A percentile compares a stretch with the other conserved stretches of the same genome.
Evolutionary conservation across 2,113 vertebrate species (phyloP).

Genomic region (Ahaetulla prasina): DNA sequence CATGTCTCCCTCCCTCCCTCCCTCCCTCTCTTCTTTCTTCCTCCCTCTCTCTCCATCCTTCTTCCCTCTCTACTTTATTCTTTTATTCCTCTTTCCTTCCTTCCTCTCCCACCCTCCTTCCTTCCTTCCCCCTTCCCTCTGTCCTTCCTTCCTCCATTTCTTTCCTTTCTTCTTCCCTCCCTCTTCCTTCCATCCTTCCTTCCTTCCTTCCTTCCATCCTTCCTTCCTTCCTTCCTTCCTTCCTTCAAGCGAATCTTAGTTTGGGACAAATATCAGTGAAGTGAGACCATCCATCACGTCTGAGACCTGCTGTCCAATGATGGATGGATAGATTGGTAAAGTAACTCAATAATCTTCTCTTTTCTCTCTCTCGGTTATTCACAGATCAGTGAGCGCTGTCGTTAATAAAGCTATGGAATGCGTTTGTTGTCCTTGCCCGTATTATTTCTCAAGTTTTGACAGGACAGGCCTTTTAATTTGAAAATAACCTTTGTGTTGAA

Average conservation of each 20-base stretch:
- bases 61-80: no score
- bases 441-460: conserved; percentile 76
- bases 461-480: conserved; percentile 72
- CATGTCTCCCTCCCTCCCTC: no score
- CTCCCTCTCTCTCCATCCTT: not conserved
- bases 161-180: fast-evolving
- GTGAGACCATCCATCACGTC: conserved; percentile 76
- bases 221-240: not conserved
- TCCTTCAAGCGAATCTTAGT: conserved; percentile 51
- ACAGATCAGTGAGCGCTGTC: conserved; percentile 81
- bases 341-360: conserved; percentile 81
- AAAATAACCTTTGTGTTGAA: conserved; percentile 67
- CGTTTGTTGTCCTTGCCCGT: conserved; percentile 74
- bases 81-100: no score
- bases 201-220: no score
- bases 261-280: conserved; percentile 64
- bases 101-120: no score
- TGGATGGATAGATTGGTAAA: conserved; percentile 82
- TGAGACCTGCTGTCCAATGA: conserved; percentile 76
- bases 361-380: conserved; percentile 76
- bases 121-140: no score
- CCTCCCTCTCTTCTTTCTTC: not conserved
- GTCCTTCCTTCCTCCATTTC: no score
- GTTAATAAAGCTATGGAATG: conserved; percentile 81
- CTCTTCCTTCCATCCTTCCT: fast-evolving